Percentiles rank a stretch among this genome's conserved stretches.
Evolutionary conservation across 92 coral and sea anemone genomes (phyloP).

Genomic region (Actinostola sp.): DNA sequence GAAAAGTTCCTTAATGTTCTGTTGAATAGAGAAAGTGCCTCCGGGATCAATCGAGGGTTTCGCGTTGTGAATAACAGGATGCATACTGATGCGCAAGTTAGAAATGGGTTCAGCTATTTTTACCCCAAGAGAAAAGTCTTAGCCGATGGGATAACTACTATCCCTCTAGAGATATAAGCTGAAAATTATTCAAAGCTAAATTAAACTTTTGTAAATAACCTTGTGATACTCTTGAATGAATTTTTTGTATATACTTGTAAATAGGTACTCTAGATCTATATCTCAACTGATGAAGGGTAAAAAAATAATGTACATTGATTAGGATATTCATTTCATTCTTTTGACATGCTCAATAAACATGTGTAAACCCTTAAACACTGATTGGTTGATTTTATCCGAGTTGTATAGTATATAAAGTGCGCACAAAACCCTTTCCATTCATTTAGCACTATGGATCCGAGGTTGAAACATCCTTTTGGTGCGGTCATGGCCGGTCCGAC

Average conservation of each 20-base stretch:
- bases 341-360: too few species aligned
- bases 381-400: too few species aligned
- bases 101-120: slow-evolving; percentile 25
- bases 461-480: slow-evolving; percentile 39
- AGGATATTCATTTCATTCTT: too few species aligned
- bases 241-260: too few species aligned
- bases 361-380: too few species aligned
- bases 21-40: slow-evolving; percentile 6
- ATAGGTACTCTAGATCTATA: too few species aligned
- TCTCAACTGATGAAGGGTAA: too few species aligned
- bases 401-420: too few species aligned
- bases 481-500: slow-evolving; percentile 41
- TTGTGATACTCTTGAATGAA: too few species aligned
- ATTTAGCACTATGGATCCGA: slow-evolving; percentile 27
- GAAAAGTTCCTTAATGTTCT: slow-evolving; percentile 45
- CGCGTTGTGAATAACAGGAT: slow-evolving; percentile 12
- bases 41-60: not conserved
- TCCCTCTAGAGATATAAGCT: slow-evolving; percentile 29
- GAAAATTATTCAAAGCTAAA: not conserved
- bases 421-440: not conserved
- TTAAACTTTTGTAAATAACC: too few species aligned
- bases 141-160: slow-evolving; percentile 27
- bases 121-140: too few species aligned
- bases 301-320: too few species aligned
- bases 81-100: slow-evolving; percentile 26